Evolutionary conservation across 2,797 vertebrate species (phyloP), one percentile per base, ranked within the genome.

Genomic region (Myiothlypis coronata): DNA sequence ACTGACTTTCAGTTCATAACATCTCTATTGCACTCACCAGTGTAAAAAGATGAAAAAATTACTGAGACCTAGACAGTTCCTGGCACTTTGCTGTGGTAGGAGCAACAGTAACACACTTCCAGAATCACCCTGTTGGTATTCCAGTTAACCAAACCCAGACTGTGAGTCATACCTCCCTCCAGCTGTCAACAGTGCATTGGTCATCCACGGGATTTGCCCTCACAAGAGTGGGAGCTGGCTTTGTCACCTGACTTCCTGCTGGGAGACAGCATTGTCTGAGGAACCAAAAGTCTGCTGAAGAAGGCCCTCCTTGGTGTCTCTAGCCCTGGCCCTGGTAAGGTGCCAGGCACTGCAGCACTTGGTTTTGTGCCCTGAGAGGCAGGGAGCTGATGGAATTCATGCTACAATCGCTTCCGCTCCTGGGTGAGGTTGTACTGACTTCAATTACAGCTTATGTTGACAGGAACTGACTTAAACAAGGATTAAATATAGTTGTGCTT

Each of bases 401-500:
- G 22, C 34, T 34, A 23, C 64, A 49, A 19, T 52, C 0, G 0
- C 64, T 83, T 83, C 82, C 0, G 0, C 46, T 92, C 63, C 75
- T 43, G 67, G 24, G 30, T 56, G 64, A 70, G 74, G 41, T 79
- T 93, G 69, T 50, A 63, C 63, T 90, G 77, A 24, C 63, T 57
- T 49, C 39, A 83, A 70, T 63, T 74, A 44, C 71, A 85, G 61
- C 24, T 86, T 82, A 46, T 46, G 64, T 79, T 93, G 83, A 84
- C 86, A 93, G 74, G 86, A 95, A 67, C 59, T 67, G 80, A 57
- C 56, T 94, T 81, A 88, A 89, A 90, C 43, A n/a, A 63, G 68
- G 34, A 89, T 84, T 90, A 94, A 85, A 82, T 89, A 91, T 64
- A 92, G 67, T 63, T 91, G 35, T 84, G 63, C 47, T 55, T 93